Base-by-base conservation (phyloP, 2,797 vertebrate species). In the Gobionotothen gibberifrons region DNA sequence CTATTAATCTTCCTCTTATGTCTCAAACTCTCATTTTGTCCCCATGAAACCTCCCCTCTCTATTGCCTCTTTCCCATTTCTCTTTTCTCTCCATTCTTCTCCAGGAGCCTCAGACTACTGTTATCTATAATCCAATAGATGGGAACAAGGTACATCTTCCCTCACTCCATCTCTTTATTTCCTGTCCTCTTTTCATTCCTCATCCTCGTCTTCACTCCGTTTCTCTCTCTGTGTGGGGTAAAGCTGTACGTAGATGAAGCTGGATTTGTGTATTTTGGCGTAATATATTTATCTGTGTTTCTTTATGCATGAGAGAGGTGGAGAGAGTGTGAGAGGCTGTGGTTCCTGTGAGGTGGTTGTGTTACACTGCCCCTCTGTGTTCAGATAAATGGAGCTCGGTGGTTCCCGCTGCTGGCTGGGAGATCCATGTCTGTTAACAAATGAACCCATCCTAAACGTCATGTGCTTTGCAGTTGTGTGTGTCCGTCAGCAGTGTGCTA, bases 101-200 rank as follows among this genome's bases (percentile, higher is more conserved):
- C 92, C 86, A 95, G 54, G 97, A 98, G 90, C 95, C 97, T 96
- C 97, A 98, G 96, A 98, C 96, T 93, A 98, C 97, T 84, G 97
- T 98, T 86, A 98, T 98, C 95, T 95, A 98, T 96, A 98, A 98
- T 91, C 97, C 97, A 63, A 87, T 94, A 96, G 97, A 98, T 92
- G 96, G 97, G 94, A 95, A 87, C 89, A 98, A 99, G 97, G 97
- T 99, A 99, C 84, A 89, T 78, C 87, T 69, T 84, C 79, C 52
- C 19, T 63, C 69, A 47, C 43, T 79, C 78, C 72, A 65, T 74
- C 57, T 57, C 69, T 78, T 69, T 40, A 15, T 79, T 51, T 56
- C 48, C 32, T 36, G 32, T 7, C 32, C 32, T 36, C 32, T 36
- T 36, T 9, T 67, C 12, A 16, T 78, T 49, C 55, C 43, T 71